Base-by-base conservation (phyloP, 1,140 invertebrate species). In the Apis dorsata region DNA sequence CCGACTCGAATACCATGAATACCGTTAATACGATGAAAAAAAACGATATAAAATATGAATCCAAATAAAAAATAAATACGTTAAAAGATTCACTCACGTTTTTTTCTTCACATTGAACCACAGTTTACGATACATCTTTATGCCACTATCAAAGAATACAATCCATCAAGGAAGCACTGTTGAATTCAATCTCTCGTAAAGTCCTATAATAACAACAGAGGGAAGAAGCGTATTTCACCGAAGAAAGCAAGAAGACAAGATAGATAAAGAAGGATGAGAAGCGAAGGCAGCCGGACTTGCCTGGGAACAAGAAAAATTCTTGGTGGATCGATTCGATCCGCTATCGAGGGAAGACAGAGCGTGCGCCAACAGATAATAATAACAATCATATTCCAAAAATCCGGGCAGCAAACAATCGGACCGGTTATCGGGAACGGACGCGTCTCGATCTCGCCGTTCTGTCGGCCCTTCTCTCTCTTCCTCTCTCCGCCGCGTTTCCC, bases 311-410 rank as follows among this genome's bases (percentile, higher is more conserved):
- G 21, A 70, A 70, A 74, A 74, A 74, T 62, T 8, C 21, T 13
- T 1, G 34, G n/a, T 9, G 69, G 57, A 74, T 60, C 72, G 72
- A 74, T 74, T 57, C 57, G 72, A 62, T 44, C 72, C 59, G 28
- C 51, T 74, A 74, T 74, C 72, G 34, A 55, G 17, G 72, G 57
- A 60, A 74, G 57, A 62, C 72, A 24, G 34, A 60, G 72, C 28
- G 53, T 49, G 66, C 68, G 68, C 68, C 68, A 59, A 73, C 71
- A 34, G 72, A 74, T 74, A 69, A 79, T 79, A 79, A 79, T 68
- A 79, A 69, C 77, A 24, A 69, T 79, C 66, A 44, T 59, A 70
- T 70, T 51, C 77, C 65, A 79, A 79, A 79, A 79, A 79, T 79
- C 34, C 34, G 24, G n/a, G 15, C 77, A 21, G 66, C 62, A 68